Evolutionary conservation across 1,140 invertebrate species (phyloP), one percentile per base, ranked within the genome.

Genomic region (Apis cerana): DNA sequence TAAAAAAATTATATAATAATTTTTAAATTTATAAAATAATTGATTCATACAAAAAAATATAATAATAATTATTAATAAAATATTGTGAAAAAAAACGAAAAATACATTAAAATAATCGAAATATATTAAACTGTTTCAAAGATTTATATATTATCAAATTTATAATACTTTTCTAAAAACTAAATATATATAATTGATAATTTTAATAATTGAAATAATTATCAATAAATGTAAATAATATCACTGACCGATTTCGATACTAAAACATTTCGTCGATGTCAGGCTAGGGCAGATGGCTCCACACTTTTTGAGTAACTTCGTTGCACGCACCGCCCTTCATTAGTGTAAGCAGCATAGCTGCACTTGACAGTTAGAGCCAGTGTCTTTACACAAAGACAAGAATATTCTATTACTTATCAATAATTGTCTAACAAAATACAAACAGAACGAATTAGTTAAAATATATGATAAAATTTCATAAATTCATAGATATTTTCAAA

Each of bases 291-390:
- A 85, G 85, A 88, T 88, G 86, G 86, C 83, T 88, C 72, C 79
- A 80, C 86, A 80, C 75, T 85, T 83, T 88, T 87, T 76, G 71
- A 64, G 62, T 61, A 72, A 83, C 62, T 81, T 65, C 74, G 64
- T 61, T 76, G 70, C 81, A 80, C 81, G 70, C 84, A 88, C 88
- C 83, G 83, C 83, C 88, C 88, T 89, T 87, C 88, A 82, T 88
- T 88, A 87, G 84, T 83, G 77, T 19, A 72, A 78, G 83, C 74
- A 85, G 72, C 81, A 87, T 85, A 87, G 83, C 88, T 89, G 85
- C 89, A 91, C 90, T 91, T 91, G 91, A 91, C 91, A 91, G 91
- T 89, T 91, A 91, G 87, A 87, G 82, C 84, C 90, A 89, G 84
- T 88, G 90, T 91, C 90, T 90, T 89, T 80, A 80, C 89, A 91